Evolutionary conservation across 2,888 invertebrate genomes (phyloP).

Genomic region (Atethmia centrago): DNA sequence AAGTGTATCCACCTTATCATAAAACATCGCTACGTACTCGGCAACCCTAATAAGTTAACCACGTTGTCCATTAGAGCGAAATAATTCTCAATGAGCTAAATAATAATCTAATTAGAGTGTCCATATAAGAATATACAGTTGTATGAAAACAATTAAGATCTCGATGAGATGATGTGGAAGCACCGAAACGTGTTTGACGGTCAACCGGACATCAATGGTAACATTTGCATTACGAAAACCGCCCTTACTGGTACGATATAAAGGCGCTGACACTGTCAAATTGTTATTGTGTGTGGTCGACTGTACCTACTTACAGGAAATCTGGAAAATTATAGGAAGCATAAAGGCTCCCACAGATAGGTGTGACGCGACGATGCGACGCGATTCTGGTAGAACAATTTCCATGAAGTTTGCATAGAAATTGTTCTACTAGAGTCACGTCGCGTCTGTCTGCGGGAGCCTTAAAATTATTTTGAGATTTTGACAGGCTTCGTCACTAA

Average conservation of each 20-base stretch:
- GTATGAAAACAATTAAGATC: slow-evolving; percentile 4
- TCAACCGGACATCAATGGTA: background rate
- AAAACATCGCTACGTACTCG: background rate
- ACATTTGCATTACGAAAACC: background rate
- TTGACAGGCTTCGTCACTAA: background rate
- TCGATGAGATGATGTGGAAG: background rate
- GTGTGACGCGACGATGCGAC: too few species aligned
- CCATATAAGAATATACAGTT: slow-evolving; percentile 2
- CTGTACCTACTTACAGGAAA: background rate
- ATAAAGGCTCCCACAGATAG: too few species aligned
- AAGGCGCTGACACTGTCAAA: background rate
- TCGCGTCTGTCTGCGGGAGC: too few species aligned
- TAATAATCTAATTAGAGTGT: background rate
- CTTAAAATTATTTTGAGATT: background rate
- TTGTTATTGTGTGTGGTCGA: background rate
- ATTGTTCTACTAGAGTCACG: too few species aligned
- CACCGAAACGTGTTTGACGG: background rate
- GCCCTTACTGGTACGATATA: background rate
- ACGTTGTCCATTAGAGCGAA: background rate
- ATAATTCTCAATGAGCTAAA: background rate
- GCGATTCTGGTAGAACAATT: too few species aligned
- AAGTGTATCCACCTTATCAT: slow-evolving; percentile 8
- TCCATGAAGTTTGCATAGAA: too few species aligned
- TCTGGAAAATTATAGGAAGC: background rate
- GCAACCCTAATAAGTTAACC: background rate